Base-by-base conservation (phyloP, 2,797 vertebrate genomes). In the Apogon talboti region DNA sequence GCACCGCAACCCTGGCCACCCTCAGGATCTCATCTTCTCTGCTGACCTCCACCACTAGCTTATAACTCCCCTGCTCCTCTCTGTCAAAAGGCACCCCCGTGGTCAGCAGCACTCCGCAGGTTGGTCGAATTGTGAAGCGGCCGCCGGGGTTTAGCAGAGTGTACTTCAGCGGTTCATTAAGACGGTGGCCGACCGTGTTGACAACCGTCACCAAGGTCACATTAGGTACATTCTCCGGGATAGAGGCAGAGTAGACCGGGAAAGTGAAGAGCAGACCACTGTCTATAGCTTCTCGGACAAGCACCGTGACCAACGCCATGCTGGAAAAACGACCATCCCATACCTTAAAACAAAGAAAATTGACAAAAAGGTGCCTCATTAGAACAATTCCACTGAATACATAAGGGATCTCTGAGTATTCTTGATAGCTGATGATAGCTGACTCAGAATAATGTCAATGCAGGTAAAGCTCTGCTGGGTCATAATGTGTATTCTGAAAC, bases 91-190 rank as follows among this genome's bases (percentile, higher is more conserved):
- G 94, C 66, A 95, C 74, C 1, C 97, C 97, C 0, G 95, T 95
- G 58, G 96, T 98, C 35, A 95, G 94, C 74, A 99, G 91, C n/a
- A 94, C 96, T 43, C 98, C 98, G 2, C 96, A 98, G 1, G 97
- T 98, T 14, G 89, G 93, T 60, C 95, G 94, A 46, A 99, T 93
- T 77, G 92, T 90, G 90, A 99, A 99, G 56, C 92, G 92, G 16
- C 87, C 93, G 11, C 95, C 95, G 6, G 97, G 94, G 83, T 99
- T 99, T 73, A 99, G 91, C 84, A 99, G 93, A 3, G 84, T 83
- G 78, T 95, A 99, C 82, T 93, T 97, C 43, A 99, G 87, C 1
- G 98, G 98, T 79, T 98, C 95, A 5, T 98, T 99, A 68, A 98
- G 94, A 30, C 90, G 94, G 84, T 95, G 96, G 35, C 98, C 97